phyloP scores from a whole-genome alignment of 2,113 vertebrate species.

The Bufo gargarizans region DNA sequence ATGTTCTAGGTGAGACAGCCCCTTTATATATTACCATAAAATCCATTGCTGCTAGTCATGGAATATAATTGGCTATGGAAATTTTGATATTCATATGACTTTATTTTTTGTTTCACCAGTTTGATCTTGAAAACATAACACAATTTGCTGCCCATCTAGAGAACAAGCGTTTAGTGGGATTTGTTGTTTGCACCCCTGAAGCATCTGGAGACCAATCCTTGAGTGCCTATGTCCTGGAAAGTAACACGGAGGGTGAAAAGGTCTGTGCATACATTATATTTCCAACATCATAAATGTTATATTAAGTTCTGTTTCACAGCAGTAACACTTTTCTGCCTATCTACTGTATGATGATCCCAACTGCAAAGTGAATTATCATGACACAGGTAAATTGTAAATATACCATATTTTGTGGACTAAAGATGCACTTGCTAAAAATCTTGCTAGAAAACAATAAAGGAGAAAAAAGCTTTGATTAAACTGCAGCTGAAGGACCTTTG shows the following conservation, averaged over 20 bases:
- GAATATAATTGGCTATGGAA: no score
- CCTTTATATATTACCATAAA: no score
- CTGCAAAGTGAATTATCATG: not conserved
- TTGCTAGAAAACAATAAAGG: no score
- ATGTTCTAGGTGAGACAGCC: no score
- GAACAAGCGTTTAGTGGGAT: conserved; percentile 91
- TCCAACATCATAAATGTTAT: no score
- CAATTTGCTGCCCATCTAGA: conserved; percentile 95
- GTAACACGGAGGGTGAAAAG: conserved; percentile 98
- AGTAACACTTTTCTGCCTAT: not conserved
- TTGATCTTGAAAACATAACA: conserved; percentile 85
- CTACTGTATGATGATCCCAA: not conserved
- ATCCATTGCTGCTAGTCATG: no score
- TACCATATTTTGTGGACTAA: no score
- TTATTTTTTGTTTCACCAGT: conserved; percentile 74
- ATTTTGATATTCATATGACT: not conserved
- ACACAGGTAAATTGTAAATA: not conserved
- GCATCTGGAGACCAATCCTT: conserved; percentile 76
- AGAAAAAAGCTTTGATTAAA: no score
- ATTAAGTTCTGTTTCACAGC: no score
- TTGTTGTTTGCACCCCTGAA: conserved; percentile 81
- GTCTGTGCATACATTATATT: conserved; percentile 64
- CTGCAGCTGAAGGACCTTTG: no score
- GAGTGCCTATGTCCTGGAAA: conserved; percentile 91
- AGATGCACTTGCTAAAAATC: no score